These are phyloP conservation scores for Spodoptera litura DNA, from an alignment of 1,140 invertebrate species.

Conservation along the genomic window DNA sequence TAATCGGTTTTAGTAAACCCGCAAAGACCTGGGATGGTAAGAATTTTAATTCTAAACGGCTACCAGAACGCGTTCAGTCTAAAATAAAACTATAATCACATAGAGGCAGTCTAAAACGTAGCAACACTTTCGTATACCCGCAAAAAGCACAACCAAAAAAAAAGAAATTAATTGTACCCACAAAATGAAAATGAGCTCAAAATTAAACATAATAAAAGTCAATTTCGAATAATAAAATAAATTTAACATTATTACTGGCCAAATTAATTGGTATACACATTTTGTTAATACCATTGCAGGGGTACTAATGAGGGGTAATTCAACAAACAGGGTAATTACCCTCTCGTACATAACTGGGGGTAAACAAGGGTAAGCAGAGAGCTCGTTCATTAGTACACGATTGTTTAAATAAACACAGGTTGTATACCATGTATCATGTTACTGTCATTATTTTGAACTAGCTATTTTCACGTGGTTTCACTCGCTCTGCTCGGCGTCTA, in stretches of 20 bases:
- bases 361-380: constrained; percentile 18
- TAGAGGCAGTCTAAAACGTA: too few species aligned
- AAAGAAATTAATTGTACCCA: neutral
- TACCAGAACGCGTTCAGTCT: too few species aligned
- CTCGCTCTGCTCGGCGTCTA: too few species aligned
- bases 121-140: too few species aligned
- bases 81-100: too few species aligned
- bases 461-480: neutral
- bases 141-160: too few species aligned
- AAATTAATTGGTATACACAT: constrained; percentile 10
- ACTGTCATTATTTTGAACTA: neutral
- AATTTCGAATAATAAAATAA: neutral
- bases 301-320: constrained; percentile 18
- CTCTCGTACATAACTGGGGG: constrained; percentile 7
- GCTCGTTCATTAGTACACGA: constrained; percentile 29
- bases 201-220: neutral
- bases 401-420: constrained; percentile 32
- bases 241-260: neutral
- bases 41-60: too few species aligned
- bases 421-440: constrained; percentile 28
- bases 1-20: too few species aligned
- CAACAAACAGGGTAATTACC: constrained; percentile 21
- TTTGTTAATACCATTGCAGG: constrained; percentile 13
- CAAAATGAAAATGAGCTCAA: neutral
- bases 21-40: too few species aligned